phyloP scores from a whole-genome alignment of 2,888 invertebrate species.

The Erpobdella octoculata region DNA sequence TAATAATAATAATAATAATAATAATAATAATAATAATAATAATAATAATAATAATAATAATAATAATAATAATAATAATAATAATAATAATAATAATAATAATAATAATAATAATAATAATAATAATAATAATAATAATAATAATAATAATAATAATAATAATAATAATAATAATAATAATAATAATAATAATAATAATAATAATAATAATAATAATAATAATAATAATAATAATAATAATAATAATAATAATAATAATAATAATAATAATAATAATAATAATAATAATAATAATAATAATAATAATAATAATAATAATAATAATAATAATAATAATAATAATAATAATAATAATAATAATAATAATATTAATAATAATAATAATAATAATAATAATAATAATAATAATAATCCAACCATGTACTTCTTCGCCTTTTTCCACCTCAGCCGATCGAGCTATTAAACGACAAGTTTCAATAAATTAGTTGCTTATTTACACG shows the following conservation, averaged over 20 bases:
- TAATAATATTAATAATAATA: slow-evolving; percentile 7
- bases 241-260: background rate
- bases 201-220: background rate
- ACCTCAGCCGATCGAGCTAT: background rate
- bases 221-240: background rate
- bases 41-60: background rate
- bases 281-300: background rate
- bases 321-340: background rate
- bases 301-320: background rate
- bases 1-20: background rate
- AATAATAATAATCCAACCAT: background rate
- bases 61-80: background rate
- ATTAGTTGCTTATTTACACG: background rate
- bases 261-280: slow-evolving; percentile 1
- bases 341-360: background rate
- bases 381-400: background rate
- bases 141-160: background rate
- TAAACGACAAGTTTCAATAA: background rate
- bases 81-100: background rate
- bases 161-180: background rate
- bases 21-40: slow-evolving; percentile 4
- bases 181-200: slow-evolving; percentile 4
- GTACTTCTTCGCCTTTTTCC: background rate
- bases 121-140: background rate
- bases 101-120: slow-evolving; percentile 5